Percentiles rank a stretch among this genome's conserved stretches.
phyloP scores from a whole-genome alignment of 2,113 vertebrate genomes.

The Anolis carolinensis region DNA sequence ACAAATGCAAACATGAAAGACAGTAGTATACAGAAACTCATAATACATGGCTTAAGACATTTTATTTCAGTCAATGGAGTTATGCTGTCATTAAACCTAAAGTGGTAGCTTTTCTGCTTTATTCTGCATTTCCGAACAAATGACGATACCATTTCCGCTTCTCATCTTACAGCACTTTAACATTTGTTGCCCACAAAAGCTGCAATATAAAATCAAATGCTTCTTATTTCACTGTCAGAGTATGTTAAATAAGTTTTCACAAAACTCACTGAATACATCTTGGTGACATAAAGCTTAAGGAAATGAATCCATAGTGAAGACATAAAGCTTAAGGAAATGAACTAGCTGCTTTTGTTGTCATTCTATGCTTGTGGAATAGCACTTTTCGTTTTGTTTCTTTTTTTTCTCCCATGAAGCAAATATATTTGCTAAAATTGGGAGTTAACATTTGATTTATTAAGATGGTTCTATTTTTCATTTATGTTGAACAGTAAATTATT shows the following conservation, averaged over 20 bases:
- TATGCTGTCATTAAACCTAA: background rate
- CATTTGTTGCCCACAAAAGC: constrained; percentile 16
- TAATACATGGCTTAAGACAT: background rate
- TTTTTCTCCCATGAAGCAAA: background rate
- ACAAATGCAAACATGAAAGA: background rate
- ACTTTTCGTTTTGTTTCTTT: constrained; percentile 20
- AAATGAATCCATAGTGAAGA: constrained; percentile 45
- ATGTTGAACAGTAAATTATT: constrained; percentile 29
- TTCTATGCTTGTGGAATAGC: constrained; percentile 2
- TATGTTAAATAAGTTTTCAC: constrained; percentile 31
- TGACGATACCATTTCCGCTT: background rate
- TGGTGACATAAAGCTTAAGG: constrained; percentile 35
- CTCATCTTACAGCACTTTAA: background rate
- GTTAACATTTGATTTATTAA: constrained; percentile 44
- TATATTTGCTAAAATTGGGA: constrained; percentile 34
- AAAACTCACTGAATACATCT: background rate
- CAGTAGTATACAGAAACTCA: background rate
- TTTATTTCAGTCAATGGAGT: background rate
- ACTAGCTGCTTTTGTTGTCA: constrained; percentile 40
- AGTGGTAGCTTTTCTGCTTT: background rate
- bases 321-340: constrained; percentile 36
- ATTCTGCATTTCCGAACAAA: constrained; percentile 19
- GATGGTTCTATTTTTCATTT: constrained; percentile 37
- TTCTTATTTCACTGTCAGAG: background rate
- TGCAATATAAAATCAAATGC: constrained; percentile 22